phyloP scores from a whole-genome alignment of 2,113 vertebrate species.

The Piliocolobus tephrosceles region DNA sequence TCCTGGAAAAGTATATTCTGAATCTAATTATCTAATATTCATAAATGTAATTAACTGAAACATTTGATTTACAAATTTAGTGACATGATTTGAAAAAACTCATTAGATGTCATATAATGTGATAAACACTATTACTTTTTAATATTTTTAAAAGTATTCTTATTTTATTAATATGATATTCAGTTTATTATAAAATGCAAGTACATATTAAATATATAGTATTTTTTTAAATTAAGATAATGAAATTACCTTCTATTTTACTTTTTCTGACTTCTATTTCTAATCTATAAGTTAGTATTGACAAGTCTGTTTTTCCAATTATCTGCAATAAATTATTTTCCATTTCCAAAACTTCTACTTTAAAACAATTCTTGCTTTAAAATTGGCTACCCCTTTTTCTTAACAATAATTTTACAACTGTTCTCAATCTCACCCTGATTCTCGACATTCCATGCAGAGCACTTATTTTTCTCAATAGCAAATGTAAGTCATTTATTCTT shows the following conservation, averaged over 20 bases:
- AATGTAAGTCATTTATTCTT: not conserved
- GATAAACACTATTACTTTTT: not conserved
- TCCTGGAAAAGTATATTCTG: not conserved
- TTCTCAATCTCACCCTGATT: not conserved
- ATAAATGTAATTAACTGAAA: not conserved
- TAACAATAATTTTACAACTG: not conserved
- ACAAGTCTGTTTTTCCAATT: not conserved
- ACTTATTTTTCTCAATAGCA: not conserved
- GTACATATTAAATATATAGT: not conserved
- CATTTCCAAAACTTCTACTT: not conserved
- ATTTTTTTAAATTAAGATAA: not conserved
- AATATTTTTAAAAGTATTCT: not conserved
- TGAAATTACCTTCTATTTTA: not conserved
- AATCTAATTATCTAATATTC: not conserved
- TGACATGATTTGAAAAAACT: not conserved
- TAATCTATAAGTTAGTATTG: not conserved
- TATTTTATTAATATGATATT: not conserved
- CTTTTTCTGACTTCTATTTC: not conserved
- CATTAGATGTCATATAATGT: not conserved
- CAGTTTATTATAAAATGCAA: not conserved
- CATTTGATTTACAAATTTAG: not conserved
- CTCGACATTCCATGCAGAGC: not conserved
- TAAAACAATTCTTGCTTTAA: not conserved
- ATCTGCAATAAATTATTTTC: not conserved
- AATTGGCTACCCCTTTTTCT: not conserved